Conservation (phyloP, 2,888 invertebrate species). For the Selenia dentaria region DNA sequence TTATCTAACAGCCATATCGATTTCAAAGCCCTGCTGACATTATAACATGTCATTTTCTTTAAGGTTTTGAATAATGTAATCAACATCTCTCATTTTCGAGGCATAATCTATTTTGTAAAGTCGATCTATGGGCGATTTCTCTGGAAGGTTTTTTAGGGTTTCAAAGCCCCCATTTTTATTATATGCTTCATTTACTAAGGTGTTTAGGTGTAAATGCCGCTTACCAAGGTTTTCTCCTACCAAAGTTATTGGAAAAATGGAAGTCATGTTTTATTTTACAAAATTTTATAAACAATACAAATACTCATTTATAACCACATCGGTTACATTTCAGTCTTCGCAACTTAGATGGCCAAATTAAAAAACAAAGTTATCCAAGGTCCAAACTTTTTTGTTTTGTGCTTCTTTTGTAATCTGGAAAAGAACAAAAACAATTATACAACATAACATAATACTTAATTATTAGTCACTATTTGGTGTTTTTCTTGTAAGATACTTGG, state of each 20-base stretch:
- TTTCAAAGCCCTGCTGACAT: conserved; percentile 61
- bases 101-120: conserved; percentile 68
- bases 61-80: conserved; percentile 56
- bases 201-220: conserved; percentile 52
- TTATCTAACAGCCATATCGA: conserved; percentile 55
- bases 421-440: no score
- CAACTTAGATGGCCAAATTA: no score
- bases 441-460: no score
- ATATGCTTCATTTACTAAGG: conserved; percentile 40
- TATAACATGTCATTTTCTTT: conserved; percentile 63
- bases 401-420: no score
- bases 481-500: no score
- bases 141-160: conserved; percentile 31
- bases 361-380: no score
- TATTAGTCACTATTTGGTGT: no score
- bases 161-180: conserved; percentile 15
- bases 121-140: conserved; percentile 51
- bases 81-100: conserved; percentile 46
- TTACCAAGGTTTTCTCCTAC: conserved; percentile 51
- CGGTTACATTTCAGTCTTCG: no score
- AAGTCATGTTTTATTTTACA: conserved; percentile 43
- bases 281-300: no score
- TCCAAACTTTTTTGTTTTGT: no score
- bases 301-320: no score
- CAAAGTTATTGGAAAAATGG: conserved; percentile 42